Conservation (phyloP, 2,888 invertebrate species). For the Proisotoma minuta region DNA sequence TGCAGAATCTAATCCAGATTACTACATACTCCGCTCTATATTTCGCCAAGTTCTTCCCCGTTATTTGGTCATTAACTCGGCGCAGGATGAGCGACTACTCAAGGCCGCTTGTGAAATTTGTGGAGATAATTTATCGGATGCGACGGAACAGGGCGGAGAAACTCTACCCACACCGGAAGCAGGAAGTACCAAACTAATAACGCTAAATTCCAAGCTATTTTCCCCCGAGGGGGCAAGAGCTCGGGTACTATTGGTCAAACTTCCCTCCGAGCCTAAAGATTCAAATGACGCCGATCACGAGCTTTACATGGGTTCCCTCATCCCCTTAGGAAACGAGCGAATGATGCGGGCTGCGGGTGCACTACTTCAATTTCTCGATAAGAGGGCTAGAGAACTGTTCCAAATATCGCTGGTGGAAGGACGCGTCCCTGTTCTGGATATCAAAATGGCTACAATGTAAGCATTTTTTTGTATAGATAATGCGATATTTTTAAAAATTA, state of each 20-base stretch:
- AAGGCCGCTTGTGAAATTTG: conserved; percentile 21
- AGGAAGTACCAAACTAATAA: conserved; percentile 7
- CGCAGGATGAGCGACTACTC: conserved; percentile 30
- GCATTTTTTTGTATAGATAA: conserved; percentile 46
- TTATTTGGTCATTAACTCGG: conserved; percentile 47
- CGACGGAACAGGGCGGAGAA: not conserved
- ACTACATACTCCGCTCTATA: conserved; percentile 58
- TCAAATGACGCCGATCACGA: conserved; percentile 57
- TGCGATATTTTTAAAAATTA: no score
- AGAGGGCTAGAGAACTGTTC: conserved; percentile 56
- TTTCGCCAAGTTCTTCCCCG: conserved; percentile 61
- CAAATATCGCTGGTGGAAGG: conserved; percentile 50
- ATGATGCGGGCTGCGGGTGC: conserved; percentile 68
- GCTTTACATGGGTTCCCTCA: conserved; percentile 59
- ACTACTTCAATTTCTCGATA: conserved; percentile 65
- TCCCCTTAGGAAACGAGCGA: conserved; percentile 61
- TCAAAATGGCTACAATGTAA: conserved; percentile 63
- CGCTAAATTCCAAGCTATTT: conserved; percentile 33
- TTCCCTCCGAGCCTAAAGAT: conserved; percentile 57
- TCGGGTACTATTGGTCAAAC: conserved; percentile 56
- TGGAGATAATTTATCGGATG: conserved; percentile 12
- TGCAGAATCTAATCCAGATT: conserved; percentile 61
- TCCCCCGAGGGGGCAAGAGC: conserved; percentile 57
- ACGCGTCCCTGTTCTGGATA: conserved; percentile 53
- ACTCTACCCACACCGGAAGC: not conserved